Evolutionary conservation across 2,888 invertebrate genomes (phyloP), one percentile per base, ranked within the genome.

Genomic region (Drosophila acutilabella): DNA sequence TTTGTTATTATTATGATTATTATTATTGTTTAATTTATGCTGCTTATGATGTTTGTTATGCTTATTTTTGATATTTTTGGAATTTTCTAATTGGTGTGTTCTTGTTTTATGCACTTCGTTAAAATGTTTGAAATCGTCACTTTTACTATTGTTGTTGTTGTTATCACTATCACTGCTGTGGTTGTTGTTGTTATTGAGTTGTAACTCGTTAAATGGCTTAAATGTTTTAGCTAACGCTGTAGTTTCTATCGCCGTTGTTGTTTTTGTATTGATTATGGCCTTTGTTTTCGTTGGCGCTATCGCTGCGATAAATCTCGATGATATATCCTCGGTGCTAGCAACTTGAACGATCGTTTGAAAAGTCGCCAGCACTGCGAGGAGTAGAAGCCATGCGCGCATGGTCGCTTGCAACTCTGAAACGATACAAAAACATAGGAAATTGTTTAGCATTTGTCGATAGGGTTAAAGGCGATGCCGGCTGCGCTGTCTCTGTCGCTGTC

Each of bases 291-390:
- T 64, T 69, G 90, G 85, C 71, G 87, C 74, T 90, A 89, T 91
- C 76, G 90, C 85, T 80, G 83, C 84, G 78, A 89, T 89, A 85
- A 90, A 91, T 85, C 80, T 88, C 78, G 80, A 76, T 74, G 92
- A 90, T 91, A 91, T 90, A 87, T 92, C 92, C 90, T 92, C 92
- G 90, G 92, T 92, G 93, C 93, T 92, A 92, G 92, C 92, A 92
- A 92, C 92, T 92, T 92, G 92, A 90, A 91, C 91, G 88, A 91
- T 90, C 83, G 90, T 86, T 91, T 91, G 90, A 89, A 91, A 92
- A 92, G 93, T 93, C 92, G 93, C 92, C 92, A 93, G 92, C 93
- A 93, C 93, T 92, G 90, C 91, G 90, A 93, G 91, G 92, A 92
- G 89, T 91, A 92, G 89, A 90, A 92, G 91, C 92, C 92, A 93